phyloP scores from a whole-genome alignment of 2,113 vertebrate genomes.

The Chauna torquata region DNA sequence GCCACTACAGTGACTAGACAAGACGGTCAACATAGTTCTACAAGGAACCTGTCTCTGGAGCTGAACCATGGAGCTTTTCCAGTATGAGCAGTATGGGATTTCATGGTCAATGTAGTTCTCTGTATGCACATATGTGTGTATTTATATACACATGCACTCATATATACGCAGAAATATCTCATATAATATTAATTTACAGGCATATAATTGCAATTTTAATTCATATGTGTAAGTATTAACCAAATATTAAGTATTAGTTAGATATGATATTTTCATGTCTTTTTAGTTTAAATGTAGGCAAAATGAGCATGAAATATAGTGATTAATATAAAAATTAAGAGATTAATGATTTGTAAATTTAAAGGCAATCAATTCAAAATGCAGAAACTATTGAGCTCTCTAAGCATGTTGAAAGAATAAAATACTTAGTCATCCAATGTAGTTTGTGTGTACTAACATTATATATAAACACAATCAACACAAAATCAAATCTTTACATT shows the following conservation, averaged over 20 bases:
- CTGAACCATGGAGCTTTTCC: background rate
- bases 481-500: background rate
- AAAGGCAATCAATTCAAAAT: background rate
- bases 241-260: background rate
- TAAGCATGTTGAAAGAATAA: background rate
- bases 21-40: background rate
- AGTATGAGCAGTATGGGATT: background rate
- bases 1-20: accelerated
- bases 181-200: background rate
- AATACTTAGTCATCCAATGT: background rate
- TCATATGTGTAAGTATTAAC: background rate
- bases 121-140: accelerated
- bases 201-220: background rate
- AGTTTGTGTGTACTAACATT: background rate
- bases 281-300: background rate
- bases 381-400: background rate
- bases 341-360: background rate
- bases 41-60: background rate
- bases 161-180: background rate
- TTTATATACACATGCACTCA: background rate
- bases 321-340: background rate
- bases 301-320: background rate
- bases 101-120: background rate
- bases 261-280: background rate
- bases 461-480: background rate